Evolutionary conservation across 2,797 vertebrate genomes (phyloP).

Genomic region (Sorex maritimensis): DNA sequence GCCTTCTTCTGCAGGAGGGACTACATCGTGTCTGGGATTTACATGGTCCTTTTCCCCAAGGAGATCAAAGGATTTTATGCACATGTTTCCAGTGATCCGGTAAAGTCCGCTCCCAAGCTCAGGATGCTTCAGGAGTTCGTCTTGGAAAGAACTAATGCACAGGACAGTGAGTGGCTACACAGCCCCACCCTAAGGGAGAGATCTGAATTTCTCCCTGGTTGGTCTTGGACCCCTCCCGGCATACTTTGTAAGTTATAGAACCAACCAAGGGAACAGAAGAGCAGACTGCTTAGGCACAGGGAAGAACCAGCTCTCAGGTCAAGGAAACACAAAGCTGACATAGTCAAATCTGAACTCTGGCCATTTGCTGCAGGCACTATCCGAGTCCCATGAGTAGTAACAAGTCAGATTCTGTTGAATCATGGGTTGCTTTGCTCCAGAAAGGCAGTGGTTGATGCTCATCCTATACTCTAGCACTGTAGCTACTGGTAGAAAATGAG

Average conservation of each 20-base stretch:
- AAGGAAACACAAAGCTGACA: not conserved
- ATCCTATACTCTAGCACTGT: not conserved
- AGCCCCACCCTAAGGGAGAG: not conserved
- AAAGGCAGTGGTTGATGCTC: not conserved
- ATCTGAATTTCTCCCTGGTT: not conserved
- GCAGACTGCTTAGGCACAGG: too few relatives aligned
- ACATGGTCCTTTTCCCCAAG: slow-evolving; percentile 3
- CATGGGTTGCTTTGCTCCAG: not conserved
- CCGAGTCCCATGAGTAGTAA: not conserved
- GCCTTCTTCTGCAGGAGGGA: not conserved
- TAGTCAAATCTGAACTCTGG: not conserved
- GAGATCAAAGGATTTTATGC: slow-evolving; percentile 25
- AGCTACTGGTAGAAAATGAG: slow-evolving; percentile 2
- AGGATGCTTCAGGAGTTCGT: not conserved
- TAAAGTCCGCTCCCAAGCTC: not conserved
- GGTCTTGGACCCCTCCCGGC: not conserved
- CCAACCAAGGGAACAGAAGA: not conserved
- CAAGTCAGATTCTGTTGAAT: not conserved
- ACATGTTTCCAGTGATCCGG: slow-evolving; percentile 16
- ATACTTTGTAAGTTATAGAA: not conserved
- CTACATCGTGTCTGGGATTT: not conserved
- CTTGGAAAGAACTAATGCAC: not conserved
- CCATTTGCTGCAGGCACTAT: not conserved
- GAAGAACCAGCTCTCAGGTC: not conserved
- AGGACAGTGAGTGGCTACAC: not conserved